These are phyloP conservation scores for Drosophila bocqueti DNA, from an alignment of 1,140 invertebrate species.

Conservation along the genomic window DNA sequence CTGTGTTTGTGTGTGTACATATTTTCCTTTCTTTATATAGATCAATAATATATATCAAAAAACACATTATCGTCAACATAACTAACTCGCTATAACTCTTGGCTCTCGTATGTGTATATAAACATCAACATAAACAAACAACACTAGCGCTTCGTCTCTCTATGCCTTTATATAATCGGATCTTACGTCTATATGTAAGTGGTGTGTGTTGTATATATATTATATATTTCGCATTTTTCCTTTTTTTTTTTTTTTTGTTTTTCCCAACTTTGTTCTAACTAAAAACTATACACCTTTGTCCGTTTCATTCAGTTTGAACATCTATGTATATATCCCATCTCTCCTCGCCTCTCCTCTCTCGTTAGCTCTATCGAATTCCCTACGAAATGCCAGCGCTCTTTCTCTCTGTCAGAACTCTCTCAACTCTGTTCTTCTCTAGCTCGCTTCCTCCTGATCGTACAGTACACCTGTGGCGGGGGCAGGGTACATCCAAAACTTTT, in stretches of 20 bases:
- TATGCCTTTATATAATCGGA: constrained; percentile 46
- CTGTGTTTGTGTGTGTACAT: constrained; percentile 35
- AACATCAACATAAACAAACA: constrained; percentile 83
- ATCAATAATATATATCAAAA: constrained; percentile 63
- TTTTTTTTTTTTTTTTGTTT: constrained; percentile 25
- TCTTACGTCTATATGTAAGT: constrained; percentile 63
- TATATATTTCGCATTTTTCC: constrained; percentile 29
- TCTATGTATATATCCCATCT: constrained; percentile 20
- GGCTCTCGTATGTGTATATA: constrained; percentile 59
- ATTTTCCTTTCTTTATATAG: constrained; percentile 33
- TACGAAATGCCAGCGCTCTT: constrained; percentile 28
- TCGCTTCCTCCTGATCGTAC: constrained; percentile 14
- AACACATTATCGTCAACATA: constrained; percentile 77
- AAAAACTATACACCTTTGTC: constrained; percentile 78
- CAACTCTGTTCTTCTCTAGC: constrained; percentile 12
- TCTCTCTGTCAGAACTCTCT: background rate
- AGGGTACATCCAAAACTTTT: constrained; percentile 31
- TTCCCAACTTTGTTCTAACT: constrained; percentile 78
- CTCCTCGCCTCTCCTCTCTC: background rate
- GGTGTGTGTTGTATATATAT: constrained; percentile 33
- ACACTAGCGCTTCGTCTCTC: constrained; percentile 64
- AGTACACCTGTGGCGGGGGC: background rate
- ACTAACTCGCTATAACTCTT: constrained; percentile 81
- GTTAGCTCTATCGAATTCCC: constrained; percentile 6
- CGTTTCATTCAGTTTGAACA: constrained; percentile 61